Evolutionary conservation across 2,113 vertebrate species (phyloP), one percentile per base, ranked within the genome.

Genomic region (Eupsittula cactorum): DNA sequence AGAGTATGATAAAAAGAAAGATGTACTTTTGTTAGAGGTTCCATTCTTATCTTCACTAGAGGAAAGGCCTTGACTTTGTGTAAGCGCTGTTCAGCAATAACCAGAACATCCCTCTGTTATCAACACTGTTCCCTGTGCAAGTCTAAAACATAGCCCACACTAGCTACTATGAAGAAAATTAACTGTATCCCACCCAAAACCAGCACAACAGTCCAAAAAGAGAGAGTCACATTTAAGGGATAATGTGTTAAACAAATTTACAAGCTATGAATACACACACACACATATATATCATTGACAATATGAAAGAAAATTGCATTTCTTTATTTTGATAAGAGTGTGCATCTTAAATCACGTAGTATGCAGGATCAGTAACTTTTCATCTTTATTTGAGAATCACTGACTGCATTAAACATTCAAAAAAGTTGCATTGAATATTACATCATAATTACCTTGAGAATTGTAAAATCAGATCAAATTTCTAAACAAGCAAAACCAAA

Each of bases 61-160:
- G 8, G 5, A 62, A 53, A 68, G 1, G 10, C 46, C 46, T 13
- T 5, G 7, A 7, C 3, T 0, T 15, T 5, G 1, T 35, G 68
- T 42, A 3, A 63, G 62, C 8, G 1, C 46, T 60, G 76, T 31
- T 42, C n/a, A 76, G 31, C 5, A 2, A 11, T 1, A 16, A 9
- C 11, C 10, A 27, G 27, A 80, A 53, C 4, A 37, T 13, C n/a
- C 10, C 53, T 28, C 16, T 13, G 14, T 46, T 13, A 53, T 24
- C 69, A 42, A 20, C 13, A 4, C 21, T 3, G 3, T 7, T 7
- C 7, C 28, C 42, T 16, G 6, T 49, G 39, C 31, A n/a, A 64
- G 50, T 2, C 20, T 50, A 25, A 82, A 70, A 50, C 49, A 64
- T 11, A 70, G 31, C 5, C 6, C 28, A 13, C 9, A 27, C 8